A percentile compares a stretch with the other conserved stretches of the same genome.
Evolutionary conservation across 37 sponge, comb jelly and placozoan genomes (phyloP).

Genomic region (Cliona cf. orientalis): DNA sequence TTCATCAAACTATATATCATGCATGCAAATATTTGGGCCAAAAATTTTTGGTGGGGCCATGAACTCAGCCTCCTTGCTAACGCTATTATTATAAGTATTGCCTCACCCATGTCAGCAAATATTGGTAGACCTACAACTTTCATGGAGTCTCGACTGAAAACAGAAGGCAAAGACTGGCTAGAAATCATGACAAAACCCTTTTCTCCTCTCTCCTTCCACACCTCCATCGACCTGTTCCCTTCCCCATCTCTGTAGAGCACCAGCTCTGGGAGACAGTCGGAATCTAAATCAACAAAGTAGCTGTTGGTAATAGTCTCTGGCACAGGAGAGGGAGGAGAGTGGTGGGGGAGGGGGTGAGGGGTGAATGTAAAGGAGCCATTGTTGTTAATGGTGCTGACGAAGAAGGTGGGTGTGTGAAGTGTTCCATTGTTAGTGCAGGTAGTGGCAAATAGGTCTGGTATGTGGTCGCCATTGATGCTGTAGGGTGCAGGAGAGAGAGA

Average conservation of each 20-base stretch:
- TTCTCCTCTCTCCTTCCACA: too few species aligned
- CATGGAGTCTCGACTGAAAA: too few species aligned
- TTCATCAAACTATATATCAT: too few species aligned
- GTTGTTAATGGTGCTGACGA: slow-evolving; percentile 14
- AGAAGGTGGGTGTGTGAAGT: not conserved
- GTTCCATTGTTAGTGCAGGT: slow-evolving; percentile 13
- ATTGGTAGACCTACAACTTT: not conserved
- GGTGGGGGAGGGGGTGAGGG: not conserved
- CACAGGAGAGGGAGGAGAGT: too few species aligned
- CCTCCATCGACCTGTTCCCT: not conserved
- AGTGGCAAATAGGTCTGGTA: slow-evolving; percentile 37
- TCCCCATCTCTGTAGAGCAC: not conserved
- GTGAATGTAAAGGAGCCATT: not conserved
- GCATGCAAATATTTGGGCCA: too few species aligned
- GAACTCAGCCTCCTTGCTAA: too few species aligned
- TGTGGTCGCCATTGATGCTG: slow-evolving; percentile 74
- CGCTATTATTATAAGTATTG: too few species aligned
- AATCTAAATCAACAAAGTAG: slow-evolving; percentile 51
- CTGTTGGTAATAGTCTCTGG: too few species aligned
- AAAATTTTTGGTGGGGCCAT: too few species aligned
- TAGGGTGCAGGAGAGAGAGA: too few species aligned
- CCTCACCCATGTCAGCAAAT: slow-evolving; percentile 31
- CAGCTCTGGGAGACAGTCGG: slow-evolving; percentile 45
- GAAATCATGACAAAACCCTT: too few species aligned
- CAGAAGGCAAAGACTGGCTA: too few species aligned